Conservation (phyloP, 2,797 vertebrate species). For the Botia kubotai region DNA sequence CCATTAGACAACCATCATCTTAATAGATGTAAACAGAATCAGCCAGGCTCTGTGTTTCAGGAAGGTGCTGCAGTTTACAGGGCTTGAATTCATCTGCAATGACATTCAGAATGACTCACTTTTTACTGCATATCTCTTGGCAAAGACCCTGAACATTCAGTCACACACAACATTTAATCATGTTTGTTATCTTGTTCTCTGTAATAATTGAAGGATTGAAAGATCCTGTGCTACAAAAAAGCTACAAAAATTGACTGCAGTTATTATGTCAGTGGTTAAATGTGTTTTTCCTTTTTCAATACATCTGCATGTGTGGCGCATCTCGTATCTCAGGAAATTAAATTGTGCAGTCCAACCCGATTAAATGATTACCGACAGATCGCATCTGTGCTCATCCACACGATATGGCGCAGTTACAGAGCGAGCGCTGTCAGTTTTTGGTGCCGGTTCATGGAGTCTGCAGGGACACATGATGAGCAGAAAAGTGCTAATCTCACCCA, state of each 20-base stretch:
- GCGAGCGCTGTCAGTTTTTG: slow-evolving; percentile 40
- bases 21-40: slow-evolving; percentile 67
- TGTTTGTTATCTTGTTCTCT: slow-evolving; percentile 33
- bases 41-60: slow-evolving; percentile 49
- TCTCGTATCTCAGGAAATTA: not conserved
- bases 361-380: slow-evolving; percentile 1
- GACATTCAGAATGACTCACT: slow-evolving; percentile 62
- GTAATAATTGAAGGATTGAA: slow-evolving; percentile 41
- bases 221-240: slow-evolving; percentile 1
- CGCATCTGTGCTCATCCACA: not conserved
- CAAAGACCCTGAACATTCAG: slow-evolving; percentile 55
- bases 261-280: not conserved
- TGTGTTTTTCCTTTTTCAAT: not conserved
- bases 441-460: slow-evolving; percentile 40
- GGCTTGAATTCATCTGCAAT: slow-evolving; percentile 42
- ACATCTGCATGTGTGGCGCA: not conserved
- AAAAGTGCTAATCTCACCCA: slow-evolving; percentile 59
- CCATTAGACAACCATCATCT: slow-evolving; percentile 63
- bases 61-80: slow-evolving; percentile 53
- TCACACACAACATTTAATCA: slow-evolving; percentile 53
- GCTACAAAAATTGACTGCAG: not conserved
- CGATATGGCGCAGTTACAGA: slow-evolving; percentile 18
- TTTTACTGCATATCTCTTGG: slow-evolving; percentile 51
- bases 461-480: slow-evolving; percentile 42
- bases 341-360: not conserved